phyloP scores from a whole-genome alignment of 2,113 vertebrate species.

The Cyprinodon variegatus region DNA sequence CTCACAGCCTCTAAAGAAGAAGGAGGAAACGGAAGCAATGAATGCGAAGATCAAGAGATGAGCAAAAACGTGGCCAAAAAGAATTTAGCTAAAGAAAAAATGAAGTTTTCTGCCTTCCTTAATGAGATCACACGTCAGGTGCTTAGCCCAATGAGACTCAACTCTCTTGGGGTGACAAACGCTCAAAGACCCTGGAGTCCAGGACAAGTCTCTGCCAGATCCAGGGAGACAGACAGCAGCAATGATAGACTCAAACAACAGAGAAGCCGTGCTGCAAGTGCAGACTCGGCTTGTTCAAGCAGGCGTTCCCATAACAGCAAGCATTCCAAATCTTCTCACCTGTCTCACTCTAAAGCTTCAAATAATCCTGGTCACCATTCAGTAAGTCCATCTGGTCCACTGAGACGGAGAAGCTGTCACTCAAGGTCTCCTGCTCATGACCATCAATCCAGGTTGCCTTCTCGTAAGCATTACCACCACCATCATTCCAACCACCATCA shows the following conservation, averaged over 20 bases:
- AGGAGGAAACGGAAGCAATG: slow-evolving; percentile 33
- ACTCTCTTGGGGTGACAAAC: slow-evolving; percentile 77
- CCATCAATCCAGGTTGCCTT: slow-evolving; percentile 27
- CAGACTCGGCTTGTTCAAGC: slow-evolving; percentile 59
- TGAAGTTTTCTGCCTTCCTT: slow-evolving; percentile 83
- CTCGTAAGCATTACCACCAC: slow-evolving; percentile 32
- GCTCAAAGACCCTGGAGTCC: slow-evolving; percentile 50
- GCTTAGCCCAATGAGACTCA: slow-evolving; percentile 82
- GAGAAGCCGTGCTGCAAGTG: slow-evolving; percentile 39
- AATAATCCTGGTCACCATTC: slow-evolving; percentile 30
- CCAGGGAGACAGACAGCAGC: slow-evolving; percentile 40
- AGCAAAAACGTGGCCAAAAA: slow-evolving; percentile 63
- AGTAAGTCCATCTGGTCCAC: slow-evolving; percentile 22
- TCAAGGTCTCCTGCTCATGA: slow-evolving; percentile 45
- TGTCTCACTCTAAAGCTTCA: slow-evolving; percentile 44
- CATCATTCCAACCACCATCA: slow-evolving; percentile 7
- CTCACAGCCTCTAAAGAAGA: slow-evolving; percentile 56
- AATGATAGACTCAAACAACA: slow-evolving; percentile 27
- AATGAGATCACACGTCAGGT: slow-evolving; percentile 86
- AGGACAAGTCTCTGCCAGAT: slow-evolving; percentile 24
- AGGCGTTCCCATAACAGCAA: slow-evolving; percentile 48
- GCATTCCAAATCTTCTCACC: slow-evolving; percentile 29
- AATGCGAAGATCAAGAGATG: slow-evolving; percentile 54
- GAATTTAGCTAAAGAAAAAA: slow-evolving; percentile 79
- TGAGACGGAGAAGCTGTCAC: slow-evolving; percentile 41